phyloP scores from a whole-genome alignment of 2,888 invertebrate species.

The Caradrina kadenii region DNA sequence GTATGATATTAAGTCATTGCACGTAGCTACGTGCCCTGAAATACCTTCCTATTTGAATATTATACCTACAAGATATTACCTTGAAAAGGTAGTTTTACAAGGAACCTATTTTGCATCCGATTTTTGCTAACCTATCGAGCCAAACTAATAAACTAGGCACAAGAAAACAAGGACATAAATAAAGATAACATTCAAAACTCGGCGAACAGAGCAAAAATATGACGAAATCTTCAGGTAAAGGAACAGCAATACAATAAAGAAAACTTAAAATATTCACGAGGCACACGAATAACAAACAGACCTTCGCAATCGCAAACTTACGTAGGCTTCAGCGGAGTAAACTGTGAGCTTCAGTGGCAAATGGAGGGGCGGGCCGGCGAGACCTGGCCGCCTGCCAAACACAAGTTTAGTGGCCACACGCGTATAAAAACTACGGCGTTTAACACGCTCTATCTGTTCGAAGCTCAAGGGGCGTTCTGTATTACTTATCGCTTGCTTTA shows the following conservation, averaged over 20 bases:
- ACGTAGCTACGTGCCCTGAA: constrained; percentile 42
- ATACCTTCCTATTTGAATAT: constrained; percentile 36
- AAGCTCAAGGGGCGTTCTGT: constrained; percentile 19
- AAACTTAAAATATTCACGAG: constrained; percentile 64
- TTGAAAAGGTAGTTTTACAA: not conserved
- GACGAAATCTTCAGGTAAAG: constrained; percentile 63
- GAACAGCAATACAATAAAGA: constrained; percentile 64
- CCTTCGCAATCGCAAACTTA: constrained; percentile 63
- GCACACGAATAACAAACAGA: constrained; percentile 65
- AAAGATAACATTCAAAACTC: constrained; percentile 53
- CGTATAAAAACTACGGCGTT: constrained; percentile 71
- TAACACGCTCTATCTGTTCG: constrained; percentile 63
- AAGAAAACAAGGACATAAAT: constrained; percentile 54
- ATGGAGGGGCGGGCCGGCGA: constrained; percentile 62
- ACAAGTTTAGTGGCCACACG: constrained; percentile 72
- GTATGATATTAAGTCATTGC: constrained; percentile 60
- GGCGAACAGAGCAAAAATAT: constrained; percentile 52
- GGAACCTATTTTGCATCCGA: not conserved
- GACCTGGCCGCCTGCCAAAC: constrained; percentile 75
- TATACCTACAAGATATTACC: constrained; percentile 10
- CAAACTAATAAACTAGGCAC: constrained; percentile 34
- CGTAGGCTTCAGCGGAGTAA: constrained; percentile 67
- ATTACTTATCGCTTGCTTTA: constrained; percentile 18
- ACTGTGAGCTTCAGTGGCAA: constrained; percentile 70
- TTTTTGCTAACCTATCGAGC: constrained; percentile 7